Evolutionary conservation across 2,113 vertebrate species (phyloP).

Genomic region (Paracanthobrama guichenoti): DNA sequence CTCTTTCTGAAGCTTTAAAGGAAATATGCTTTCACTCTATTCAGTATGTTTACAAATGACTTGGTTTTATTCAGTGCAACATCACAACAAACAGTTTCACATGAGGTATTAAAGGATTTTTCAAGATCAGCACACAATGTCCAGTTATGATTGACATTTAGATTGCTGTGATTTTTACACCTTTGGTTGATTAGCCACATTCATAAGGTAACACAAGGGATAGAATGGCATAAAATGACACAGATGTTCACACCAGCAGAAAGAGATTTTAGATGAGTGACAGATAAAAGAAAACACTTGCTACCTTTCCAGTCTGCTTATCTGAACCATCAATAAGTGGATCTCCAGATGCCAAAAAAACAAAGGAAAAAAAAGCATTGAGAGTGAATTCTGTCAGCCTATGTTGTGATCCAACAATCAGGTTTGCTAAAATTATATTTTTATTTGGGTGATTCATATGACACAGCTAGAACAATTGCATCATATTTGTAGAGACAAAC

Average conservation of each 20-base stretch:
- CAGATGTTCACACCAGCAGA: conserved; percentile 44
- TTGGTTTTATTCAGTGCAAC: conserved; percentile 83
- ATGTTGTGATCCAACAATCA: conserved; percentile 8
- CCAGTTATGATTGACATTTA: conserved; percentile 80
- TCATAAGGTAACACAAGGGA: conserved; percentile 76
- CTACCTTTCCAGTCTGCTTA: conserved; percentile 45
- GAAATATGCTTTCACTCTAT: conserved; percentile 24
- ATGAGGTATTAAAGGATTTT: conserved; percentile 84
- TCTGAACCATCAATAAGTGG: conserved; percentile 5
- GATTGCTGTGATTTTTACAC: conserved; percentile 75
- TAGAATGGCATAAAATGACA: conserved; percentile 68
- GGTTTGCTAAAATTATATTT: conserved; percentile 3
- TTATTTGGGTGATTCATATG: neutral
- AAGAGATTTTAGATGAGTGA: conserved; percentile 41
- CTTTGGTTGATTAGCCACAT: conserved; percentile 84
- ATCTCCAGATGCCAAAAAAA: neutral
- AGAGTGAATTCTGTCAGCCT: neutral
- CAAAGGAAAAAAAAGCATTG: neutral
- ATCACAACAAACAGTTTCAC: conserved; percentile 84
- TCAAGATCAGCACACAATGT: conserved; percentile 79
- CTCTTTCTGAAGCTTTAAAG: too few relatives aligned
- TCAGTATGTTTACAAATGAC: conserved; percentile 70
- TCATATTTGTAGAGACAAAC: conserved; percentile 35
- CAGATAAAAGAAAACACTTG: conserved; percentile 23
- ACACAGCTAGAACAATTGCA: conserved; percentile 11